These are phyloP conservation scores for Pseudochromis fuscus DNA, from an alignment of 2,797 vertebrate genomes.

Conservation along the genomic window DNA sequence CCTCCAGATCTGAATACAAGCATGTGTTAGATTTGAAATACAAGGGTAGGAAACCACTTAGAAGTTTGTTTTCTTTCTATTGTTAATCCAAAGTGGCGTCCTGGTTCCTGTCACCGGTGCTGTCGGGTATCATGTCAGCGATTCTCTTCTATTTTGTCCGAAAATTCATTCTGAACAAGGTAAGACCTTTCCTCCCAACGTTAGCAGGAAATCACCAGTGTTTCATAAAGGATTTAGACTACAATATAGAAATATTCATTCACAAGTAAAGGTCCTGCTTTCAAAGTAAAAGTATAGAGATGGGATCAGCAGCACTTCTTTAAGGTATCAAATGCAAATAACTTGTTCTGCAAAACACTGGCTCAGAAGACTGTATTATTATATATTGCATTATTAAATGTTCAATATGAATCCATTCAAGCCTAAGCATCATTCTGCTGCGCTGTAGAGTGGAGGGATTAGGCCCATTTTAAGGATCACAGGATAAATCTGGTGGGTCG, in stretches of 20 bases:
- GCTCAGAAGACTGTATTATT: no score
- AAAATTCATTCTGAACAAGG: slow-evolving; percentile 93
- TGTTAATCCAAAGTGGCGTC: slow-evolving; percentile 87
- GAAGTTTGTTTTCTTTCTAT: not conserved
- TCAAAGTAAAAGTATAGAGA: not conserved
- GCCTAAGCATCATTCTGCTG: no score
- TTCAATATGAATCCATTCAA: no score
- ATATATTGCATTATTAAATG: no score
- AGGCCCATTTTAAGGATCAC: no score
- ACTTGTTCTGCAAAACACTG: not conserved
- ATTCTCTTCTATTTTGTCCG: slow-evolving; percentile 92
- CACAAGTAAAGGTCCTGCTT: not conserved
- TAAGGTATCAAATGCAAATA: not conserved
- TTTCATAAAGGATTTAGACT: not conserved
- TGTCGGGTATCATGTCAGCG: slow-evolving; percentile 96
- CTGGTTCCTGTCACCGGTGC: slow-evolving; percentile 96
- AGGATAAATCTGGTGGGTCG: not conserved
- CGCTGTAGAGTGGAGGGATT: no score
- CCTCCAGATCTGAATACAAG: not conserved
- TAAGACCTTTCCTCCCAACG: slow-evolving; percentile 66
- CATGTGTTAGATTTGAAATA: slow-evolving; percentile 4
- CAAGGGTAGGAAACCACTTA: not conserved
- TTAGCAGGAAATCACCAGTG: not conserved
- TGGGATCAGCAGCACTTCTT: not conserved
- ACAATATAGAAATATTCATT: not conserved